These are phyloP conservation scores for Ashinkailepas kermadecensis DNA, from an alignment of 2,888 invertebrate species.

Conservation along the genomic window DNA sequence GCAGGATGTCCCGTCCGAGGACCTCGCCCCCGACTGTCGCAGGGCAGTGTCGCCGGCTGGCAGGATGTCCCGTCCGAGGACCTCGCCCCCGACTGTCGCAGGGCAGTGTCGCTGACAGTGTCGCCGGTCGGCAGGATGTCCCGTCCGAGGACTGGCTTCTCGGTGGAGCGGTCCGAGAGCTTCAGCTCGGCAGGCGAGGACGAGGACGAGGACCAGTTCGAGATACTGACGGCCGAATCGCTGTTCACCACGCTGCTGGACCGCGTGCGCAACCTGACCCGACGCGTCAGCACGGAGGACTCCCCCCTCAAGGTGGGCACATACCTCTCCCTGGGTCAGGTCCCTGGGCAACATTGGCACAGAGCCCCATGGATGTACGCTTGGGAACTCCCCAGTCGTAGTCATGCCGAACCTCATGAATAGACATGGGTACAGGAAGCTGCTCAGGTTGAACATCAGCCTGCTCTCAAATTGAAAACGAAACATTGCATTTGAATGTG, in stretches of 20 bases:
- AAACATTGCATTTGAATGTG: too few relatives aligned
- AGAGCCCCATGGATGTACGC: too few relatives aligned
- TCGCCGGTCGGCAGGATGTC: not conserved
- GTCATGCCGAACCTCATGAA: too few relatives aligned
- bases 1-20: not conserved
- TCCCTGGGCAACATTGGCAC: too few relatives aligned
- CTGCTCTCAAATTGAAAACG: too few relatives aligned
- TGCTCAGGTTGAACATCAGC: too few relatives aligned
- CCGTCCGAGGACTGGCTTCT: slow-evolving; percentile 1
- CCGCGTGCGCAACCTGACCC: slow-evolving; percentile 49
- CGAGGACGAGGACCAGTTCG: slow-evolving; percentile 65
- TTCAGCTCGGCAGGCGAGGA: slow-evolving; percentile 74
- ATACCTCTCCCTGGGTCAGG: too few relatives aligned
- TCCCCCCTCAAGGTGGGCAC: not conserved
- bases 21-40: not conserved
- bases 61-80: not conserved
- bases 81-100: not conserved
- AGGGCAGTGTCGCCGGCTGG: not conserved
- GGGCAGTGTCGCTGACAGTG: too few relatives aligned
- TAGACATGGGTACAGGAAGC: too few relatives aligned
- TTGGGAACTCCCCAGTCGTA: too few relatives aligned
- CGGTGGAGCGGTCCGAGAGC: slow-evolving; percentile 52
- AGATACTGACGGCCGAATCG: slow-evolving; percentile 82
- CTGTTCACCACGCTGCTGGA: slow-evolving; percentile 78
- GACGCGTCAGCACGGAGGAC: slow-evolving; percentile 10